phyloP scores from a whole-genome alignment of 2,113 vertebrate genomes.

The Pterocles orientalis region DNA sequence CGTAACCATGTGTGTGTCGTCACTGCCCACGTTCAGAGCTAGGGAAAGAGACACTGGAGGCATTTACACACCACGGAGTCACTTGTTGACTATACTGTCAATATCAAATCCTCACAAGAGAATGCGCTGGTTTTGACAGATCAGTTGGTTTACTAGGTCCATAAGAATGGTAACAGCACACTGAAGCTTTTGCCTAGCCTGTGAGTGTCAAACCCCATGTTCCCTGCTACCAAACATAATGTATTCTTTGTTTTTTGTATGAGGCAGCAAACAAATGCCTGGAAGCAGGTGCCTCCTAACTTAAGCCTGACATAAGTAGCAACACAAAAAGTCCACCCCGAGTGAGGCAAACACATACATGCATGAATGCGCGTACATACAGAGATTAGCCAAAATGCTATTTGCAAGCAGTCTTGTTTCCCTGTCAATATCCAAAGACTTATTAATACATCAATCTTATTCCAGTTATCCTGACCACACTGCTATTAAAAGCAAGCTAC shows the following conservation, averaged over 20 bases:
- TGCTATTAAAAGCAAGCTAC: background rate
- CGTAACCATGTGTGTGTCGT: background rate
- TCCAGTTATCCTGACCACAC: background rate
- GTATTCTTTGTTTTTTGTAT: background rate
- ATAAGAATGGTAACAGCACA: background rate
- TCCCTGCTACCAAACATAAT: background rate
- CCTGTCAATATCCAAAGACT: background rate
- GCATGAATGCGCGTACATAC: accelerated
- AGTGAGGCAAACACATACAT: background rate
- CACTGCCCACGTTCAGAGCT: background rate
- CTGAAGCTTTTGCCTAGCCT: background rate
- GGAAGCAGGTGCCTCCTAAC: background rate
- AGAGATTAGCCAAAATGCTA: background rate
- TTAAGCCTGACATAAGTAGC: background rate
- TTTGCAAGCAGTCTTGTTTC: background rate
- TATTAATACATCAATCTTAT: background rate
- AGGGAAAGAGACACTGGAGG: background rate
- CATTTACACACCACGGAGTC: background rate
- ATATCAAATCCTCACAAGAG: background rate
- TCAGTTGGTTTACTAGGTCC: background rate
- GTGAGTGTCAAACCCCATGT: background rate
- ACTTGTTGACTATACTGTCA: background rate
- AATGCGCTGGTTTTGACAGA: background rate
- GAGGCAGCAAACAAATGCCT: background rate
- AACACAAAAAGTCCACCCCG: background rate